Base-by-base conservation (phyloP, 2,797 vertebrate genomes). In the Carapus acus region DNA sequence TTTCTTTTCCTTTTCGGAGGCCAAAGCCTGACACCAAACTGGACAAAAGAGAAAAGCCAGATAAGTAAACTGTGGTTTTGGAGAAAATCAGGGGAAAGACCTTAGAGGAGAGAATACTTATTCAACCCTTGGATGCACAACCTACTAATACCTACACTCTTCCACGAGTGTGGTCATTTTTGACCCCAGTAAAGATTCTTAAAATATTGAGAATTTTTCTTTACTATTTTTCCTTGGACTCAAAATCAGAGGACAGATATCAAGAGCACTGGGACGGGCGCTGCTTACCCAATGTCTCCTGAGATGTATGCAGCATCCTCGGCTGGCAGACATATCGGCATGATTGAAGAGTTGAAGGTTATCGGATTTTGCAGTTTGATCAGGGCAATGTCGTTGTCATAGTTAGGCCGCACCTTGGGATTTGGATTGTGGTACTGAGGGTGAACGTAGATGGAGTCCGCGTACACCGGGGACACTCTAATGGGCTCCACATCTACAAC, bases 291-390 rank as follows among this genome's bases (percentile, higher is more conserved):
- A 3, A 66, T 49, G 0, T 9, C 7, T 0, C 61, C 64, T 12
- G 49, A 27, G 2, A 0, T 0, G 9, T 82, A 82, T 33, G 55
- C 22, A 1, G 38, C 62, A 0, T 40, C 50, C 0, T 61, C 34
- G 54, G 55, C 16, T 51, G 85, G 83, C 50, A 87, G 66, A 76
- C 86, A 87, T 11, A 87, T 16, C 1, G 86, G 86, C 85, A 87
- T 86, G 4, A 86, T 3, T 18, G 62, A 40, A 31, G 67, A 14
- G 3, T 34, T 1, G 49, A 85, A 87, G 2, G 76, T 81, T 55
- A 87, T 15, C 0, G 67, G 43, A 0, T 38, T 34, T 0, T 49
- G 1, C 37, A 87, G 71, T 64, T 82, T 77, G 69, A 88, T 77
- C 65, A 87, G 47, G 0, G 82, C 83, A 9, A 87, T 80, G 61